Conservation (phyloP, 1,140 invertebrate genomes). For the Nasonia vitripennis region DNA sequence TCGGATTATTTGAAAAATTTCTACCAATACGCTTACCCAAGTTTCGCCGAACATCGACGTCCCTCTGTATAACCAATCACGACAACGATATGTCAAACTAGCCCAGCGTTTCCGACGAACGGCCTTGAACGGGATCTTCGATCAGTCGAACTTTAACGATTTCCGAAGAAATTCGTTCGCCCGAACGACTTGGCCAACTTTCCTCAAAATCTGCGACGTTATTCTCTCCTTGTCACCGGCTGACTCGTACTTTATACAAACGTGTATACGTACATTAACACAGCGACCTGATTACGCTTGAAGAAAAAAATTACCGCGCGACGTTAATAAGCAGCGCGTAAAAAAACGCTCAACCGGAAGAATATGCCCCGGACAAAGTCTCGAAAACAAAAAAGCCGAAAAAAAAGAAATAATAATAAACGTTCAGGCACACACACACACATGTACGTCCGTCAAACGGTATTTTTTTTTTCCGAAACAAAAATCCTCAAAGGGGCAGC, state of each 20-base stretch:
- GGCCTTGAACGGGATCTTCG: neutral
- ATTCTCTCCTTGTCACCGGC: too few relatives aligned
- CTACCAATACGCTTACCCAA: too few relatives aligned
- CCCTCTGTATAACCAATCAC: too few relatives aligned
- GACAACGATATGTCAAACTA: too few relatives aligned
- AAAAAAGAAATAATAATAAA: neutral
- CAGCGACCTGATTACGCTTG: neutral
- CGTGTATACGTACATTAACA: neutral
- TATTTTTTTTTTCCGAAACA: neutral
- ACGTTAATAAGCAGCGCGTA: too few relatives aligned
- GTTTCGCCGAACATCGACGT: too few relatives aligned
- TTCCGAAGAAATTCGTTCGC: neutral
- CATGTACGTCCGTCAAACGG: too few relatives aligned
- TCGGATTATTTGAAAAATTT: too few relatives aligned
- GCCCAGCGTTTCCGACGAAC: neutral
- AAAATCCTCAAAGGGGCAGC: neutral
- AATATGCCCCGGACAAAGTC: neutral
- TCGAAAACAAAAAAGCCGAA: neutral
- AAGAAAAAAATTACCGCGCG: neutral
- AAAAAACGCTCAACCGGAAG: neutral
- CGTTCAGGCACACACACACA: too few relatives aligned
- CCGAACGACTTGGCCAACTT: too few relatives aligned
- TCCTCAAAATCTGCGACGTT: too few relatives aligned
- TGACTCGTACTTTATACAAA: neutral
- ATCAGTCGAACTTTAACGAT: neutral